These are phyloP conservation scores for Erebia aethiops DNA, from an alignment of 2,888 invertebrate genomes.

Conservation along the genomic window DNA sequence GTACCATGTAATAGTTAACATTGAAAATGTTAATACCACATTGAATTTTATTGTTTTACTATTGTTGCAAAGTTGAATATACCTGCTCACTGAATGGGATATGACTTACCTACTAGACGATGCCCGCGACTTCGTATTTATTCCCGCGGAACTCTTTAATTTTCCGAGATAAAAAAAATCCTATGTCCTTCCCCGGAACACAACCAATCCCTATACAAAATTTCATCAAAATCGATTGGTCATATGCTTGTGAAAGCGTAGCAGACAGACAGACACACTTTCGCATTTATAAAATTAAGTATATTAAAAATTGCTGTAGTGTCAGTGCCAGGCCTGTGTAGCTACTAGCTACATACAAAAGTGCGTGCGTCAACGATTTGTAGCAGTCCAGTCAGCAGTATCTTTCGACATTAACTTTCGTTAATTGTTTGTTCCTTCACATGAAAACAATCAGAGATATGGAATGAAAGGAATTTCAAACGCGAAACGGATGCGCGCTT, in stretches of 20 bases:
- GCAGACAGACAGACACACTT: background rate
- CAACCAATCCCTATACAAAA: no score
- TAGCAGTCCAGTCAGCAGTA: background rate
- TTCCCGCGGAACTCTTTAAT: background rate
- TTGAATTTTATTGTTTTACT: constrained; percentile 12
- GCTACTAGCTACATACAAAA: no score
- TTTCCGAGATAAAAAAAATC: background rate
- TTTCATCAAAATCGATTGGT: no score
- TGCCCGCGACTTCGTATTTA: no score
- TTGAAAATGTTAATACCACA: constrained; percentile 31
- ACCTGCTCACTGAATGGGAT: no score
- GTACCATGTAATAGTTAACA: constrained; percentile 30
- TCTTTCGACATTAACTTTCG: background rate
- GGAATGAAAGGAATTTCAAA: constrained; percentile 12
- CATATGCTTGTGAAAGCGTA: no score
- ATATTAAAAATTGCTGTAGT: no score
- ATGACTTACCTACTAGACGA: no score
- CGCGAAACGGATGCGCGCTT: constrained; percentile 39
- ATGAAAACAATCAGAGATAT: constrained; percentile 1
- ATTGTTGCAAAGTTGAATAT: background rate
- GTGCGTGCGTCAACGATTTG: no score
- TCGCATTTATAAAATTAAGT: background rate
- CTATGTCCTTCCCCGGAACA: background rate
- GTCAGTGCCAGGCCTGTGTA: no score
- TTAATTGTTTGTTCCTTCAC: background rate